These are phyloP conservation scores for Hetaerina titia DNA, from an alignment of 2,888 invertebrate genomes.

Conservation along the genomic window DNA sequence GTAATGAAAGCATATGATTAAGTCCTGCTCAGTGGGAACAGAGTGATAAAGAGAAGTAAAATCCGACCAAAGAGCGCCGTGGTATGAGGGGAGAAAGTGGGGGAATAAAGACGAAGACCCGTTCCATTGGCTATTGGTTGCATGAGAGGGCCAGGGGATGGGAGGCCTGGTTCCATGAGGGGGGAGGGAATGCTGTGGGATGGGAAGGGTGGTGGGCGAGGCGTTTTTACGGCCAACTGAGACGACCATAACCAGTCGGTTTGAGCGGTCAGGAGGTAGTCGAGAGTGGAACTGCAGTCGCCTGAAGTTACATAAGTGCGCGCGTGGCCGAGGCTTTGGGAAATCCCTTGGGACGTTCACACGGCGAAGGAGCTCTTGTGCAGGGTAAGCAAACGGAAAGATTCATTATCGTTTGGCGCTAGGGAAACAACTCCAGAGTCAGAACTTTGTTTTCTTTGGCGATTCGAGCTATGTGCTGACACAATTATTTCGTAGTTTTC, in stretches of 20 bases:
- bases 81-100: neutral
- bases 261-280: neutral
- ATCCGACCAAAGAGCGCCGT: neutral
- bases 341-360: neutral
- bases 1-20: too few relatives aligned
- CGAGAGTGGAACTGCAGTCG: neutral
- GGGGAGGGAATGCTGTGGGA: neutral
- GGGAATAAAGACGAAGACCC: neutral
- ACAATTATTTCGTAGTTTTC: too few relatives aligned
- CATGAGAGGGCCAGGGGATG: neutral
- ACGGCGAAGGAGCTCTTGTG: neutral
- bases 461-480: too few relatives aligned
- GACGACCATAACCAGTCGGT: neutral
- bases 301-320: neutral
- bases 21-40: too few relatives aligned
- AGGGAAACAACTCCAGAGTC: too few relatives aligned
- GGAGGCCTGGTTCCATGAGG: neutral
- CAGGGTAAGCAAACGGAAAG: neutral
- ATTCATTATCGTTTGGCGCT: too few relatives aligned
- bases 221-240: neutral
- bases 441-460: too few relatives aligned
- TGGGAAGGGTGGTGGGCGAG: neutral
- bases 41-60: neutral
- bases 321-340: neutral
- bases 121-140: constrained; percentile 17